Conservation (phyloP, 2,797 vertebrate species). For the Sparus aurata region DNA sequence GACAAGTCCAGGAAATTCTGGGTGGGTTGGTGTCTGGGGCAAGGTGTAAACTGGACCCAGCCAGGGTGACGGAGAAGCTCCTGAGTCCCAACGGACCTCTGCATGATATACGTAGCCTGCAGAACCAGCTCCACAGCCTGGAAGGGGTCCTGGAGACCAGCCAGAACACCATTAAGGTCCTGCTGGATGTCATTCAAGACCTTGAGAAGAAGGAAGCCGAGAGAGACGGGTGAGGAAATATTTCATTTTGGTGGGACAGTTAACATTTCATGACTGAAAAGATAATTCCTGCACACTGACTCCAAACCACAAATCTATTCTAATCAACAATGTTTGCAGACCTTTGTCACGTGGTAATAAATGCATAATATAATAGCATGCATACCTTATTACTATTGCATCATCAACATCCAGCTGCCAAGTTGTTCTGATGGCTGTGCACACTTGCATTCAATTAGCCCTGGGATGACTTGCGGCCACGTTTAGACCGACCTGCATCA, state of each 20-base stretch:
- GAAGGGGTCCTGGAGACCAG: constrained; percentile 92
- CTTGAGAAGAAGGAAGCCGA: constrained; percentile 93
- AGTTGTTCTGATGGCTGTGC: constrained; percentile 18
- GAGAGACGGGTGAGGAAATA: constrained; percentile 88
- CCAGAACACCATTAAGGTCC: constrained; percentile 92
- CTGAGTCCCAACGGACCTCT: constrained; percentile 79
- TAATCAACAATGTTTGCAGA: constrained; percentile 25
- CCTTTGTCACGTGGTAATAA: constrained; percentile 4
- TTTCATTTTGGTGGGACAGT: constrained; percentile 46
- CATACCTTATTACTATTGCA: neutral
- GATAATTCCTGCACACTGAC: constrained; percentile 18
- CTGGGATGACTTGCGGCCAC: neutral
- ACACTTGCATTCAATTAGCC: constrained; percentile 19
- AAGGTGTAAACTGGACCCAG: constrained; percentile 83
- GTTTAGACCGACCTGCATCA: neutral
- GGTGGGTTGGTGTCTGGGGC: constrained; percentile 88
- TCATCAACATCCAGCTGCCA: constrained; percentile 12
- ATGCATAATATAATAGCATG: constrained; percentile 4
- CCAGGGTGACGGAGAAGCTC: constrained; percentile 79
- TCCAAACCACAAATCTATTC: constrained; percentile 17
- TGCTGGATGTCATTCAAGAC: constrained; percentile 94
- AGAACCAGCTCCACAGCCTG: constrained; percentile 90
- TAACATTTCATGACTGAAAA: constrained; percentile 32
- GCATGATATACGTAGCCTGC: constrained; percentile 86
- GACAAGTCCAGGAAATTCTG: constrained; percentile 88